These are phyloP conservation scores for Trachelus iudaicus DNA, from an alignment of 2,888 invertebrate genomes.

Conservation along the genomic window DNA sequence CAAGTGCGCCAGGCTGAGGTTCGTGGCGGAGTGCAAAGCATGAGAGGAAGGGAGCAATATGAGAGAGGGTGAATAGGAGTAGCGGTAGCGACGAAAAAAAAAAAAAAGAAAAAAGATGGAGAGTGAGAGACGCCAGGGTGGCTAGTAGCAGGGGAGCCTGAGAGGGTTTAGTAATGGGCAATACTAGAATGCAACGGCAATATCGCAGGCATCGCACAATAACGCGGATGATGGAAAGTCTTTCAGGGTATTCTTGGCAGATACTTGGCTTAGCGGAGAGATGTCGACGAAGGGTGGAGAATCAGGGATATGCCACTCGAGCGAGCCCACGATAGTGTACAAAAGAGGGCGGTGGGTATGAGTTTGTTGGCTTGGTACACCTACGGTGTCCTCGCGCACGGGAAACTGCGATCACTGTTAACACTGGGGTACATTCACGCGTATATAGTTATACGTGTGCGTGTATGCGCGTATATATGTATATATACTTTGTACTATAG, in stretches of 20 bases:
- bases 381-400: not conserved
- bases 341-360: conserved; percentile 1
- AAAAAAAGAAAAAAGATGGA: conserved; percentile 26
- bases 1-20: not conserved
- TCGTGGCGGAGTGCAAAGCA: not conserved
- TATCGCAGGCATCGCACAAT: conserved; percentile 59
- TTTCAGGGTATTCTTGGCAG: conserved; percentile 61
- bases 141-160: not conserved
- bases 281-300: conserved; percentile 9
- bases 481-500: conserved; percentile 3
- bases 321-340: not conserved
- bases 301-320: conserved; percentile 16
- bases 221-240: conserved; percentile 58
- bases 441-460: not conserved
- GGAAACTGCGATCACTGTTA: not conserved
- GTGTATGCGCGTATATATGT: not conserved
- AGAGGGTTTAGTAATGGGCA: conserved; percentile 19
- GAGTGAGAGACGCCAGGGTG: not conserved
- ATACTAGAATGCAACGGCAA: conserved; percentile 41
- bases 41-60: not conserved
- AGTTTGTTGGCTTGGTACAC: not conserved
- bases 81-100: not conserved
- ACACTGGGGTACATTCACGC: not conserved
- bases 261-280: conserved; percentile 26
- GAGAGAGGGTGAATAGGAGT: not conserved